Base-by-base conservation (phyloP, 2,113 vertebrate species). In the Chauna torquata region DNA sequence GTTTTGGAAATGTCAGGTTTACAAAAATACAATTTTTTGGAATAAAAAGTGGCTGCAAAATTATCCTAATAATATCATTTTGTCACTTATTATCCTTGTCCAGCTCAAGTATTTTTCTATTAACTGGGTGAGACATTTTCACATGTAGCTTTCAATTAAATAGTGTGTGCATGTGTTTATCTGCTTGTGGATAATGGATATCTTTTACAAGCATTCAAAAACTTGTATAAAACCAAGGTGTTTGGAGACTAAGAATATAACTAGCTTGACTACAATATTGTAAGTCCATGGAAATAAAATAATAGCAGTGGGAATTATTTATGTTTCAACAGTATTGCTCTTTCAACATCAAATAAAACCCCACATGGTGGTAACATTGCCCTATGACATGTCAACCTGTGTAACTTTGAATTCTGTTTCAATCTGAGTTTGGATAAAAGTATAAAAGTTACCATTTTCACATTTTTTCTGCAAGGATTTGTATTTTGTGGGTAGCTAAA, bases 1-100 rank as follows among this genome's bases (percentile, higher is more conserved):
- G 97, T 98, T 97, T 97, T 97, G 94, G 89, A 96, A 98, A 97
- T 96, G 96, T 96, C 97, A 97, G 95, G 98, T 98, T 98, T 98
- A 97, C 97, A 97, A 96, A 97, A 96, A 89, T 88, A 92, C 72
- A 92, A 87, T 34, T 59, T 94, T 92, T 96, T 97, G 61, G 92
- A 98, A 98, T 98, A 97, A 98, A 97, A 98, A 94, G 69, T 97
- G 87, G 66, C 94, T 97, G 90, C 75, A 95, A 96, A 97, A 96
- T 81, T 84, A 95, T 83, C 64, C 47, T 80, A 44, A 57, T 76
- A 90, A 19, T 47, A 50, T 47, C 0, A 82, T 71, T 42, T 42
- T 96, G 62, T 95, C 87, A 54, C 40, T 96, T 94, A 30, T 42
- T 96, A 75, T 76, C 72, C 77, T 95, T 91, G 83, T 92, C 59